Percentiles rank a stretch among this genome's conserved stretches.
phyloP scores from a whole-genome alignment of 92 coral and sea anemone genomes.

The Palythoa caribaeorum region DNA sequence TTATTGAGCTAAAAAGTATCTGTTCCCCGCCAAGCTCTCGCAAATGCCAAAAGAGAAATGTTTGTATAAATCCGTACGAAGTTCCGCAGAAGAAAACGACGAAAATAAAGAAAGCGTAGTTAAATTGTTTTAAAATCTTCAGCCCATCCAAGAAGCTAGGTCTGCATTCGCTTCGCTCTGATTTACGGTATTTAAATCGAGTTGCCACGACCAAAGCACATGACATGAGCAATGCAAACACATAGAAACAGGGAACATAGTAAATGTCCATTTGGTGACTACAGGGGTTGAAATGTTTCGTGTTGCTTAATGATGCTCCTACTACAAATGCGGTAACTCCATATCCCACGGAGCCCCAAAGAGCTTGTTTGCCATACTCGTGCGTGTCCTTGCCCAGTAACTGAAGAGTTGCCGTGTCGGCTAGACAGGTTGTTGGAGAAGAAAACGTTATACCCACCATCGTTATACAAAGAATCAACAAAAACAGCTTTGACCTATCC shows the following conservation, averaged over 20 bases:
- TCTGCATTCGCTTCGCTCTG: conserved; percentile 69
- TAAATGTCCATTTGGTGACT: conserved; percentile 88
- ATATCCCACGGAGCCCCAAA: conserved; percentile 98
- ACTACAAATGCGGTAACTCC: conserved; percentile 92
- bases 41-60: conserved; percentile 96
- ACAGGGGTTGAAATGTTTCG: conserved; percentile 86
- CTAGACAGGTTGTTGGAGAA: conserved; percentile 93
- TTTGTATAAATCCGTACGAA: conserved; percentile 95
- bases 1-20: conserved; percentile 88
- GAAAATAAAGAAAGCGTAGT: conserved; percentile 85
- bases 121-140: conserved; percentile 73
- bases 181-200: conserved; percentile 78
- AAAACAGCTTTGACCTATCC: conserved; percentile 81
- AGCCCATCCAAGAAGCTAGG: conserved; percentile 75
- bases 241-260: conserved; percentile 91
- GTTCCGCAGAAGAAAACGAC: conserved; percentile 98
- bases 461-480: conserved; percentile 79
- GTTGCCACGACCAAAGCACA: conserved; percentile 88
- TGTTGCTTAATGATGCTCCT: conserved; percentile 90
- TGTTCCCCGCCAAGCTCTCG: conserved; percentile 95
- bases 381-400: conserved; percentile 89
- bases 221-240: conserved; percentile 82
- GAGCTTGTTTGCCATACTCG: conserved; percentile 97
- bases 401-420: conserved; percentile 98
- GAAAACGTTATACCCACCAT: conserved; percentile 87